These are phyloP conservation scores for Stenodema calcarata DNA, from an alignment of 2,888 invertebrate genomes.

Conservation along the genomic window DNA sequence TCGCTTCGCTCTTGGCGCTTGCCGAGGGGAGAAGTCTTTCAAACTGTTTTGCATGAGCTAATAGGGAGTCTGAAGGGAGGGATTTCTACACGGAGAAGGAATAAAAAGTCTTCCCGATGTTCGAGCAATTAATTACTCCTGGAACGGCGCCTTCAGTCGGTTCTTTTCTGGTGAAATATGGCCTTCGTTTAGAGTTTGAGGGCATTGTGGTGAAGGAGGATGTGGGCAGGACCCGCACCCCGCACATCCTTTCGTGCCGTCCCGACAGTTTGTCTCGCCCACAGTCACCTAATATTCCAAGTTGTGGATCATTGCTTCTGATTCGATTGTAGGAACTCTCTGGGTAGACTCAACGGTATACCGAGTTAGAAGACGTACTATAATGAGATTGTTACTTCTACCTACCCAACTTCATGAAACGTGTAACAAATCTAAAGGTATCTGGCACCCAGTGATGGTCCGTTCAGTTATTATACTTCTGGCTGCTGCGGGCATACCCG, in stretches of 20 bases:
- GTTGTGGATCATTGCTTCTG: no score
- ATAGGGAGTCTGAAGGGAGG: not conserved
- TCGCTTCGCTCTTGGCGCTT: not conserved
- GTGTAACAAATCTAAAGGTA: no score
- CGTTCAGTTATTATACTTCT: no score
- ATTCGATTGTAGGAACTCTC: no score
- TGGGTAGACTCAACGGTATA: no score
- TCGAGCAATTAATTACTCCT: not conserved
- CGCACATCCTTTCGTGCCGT: not conserved
- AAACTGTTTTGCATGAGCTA: slow-evolving; percentile 11
- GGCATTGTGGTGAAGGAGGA: not conserved
- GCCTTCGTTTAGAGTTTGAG: not conserved
- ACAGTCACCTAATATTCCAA: no score
- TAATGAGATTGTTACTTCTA: no score
- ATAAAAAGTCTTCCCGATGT: not conserved
- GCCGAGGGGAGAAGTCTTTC: not conserved
- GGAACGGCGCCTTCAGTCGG: not conserved
- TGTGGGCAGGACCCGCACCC: not conserved
- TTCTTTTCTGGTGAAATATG: not conserved
- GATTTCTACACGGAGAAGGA: not conserved
- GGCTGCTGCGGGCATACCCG: no score
- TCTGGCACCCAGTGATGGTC: no score
- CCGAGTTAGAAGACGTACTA: no score
- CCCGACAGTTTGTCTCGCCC: no score
- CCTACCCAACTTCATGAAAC: no score